Evolutionary conservation across 2,113 vertebrate species (phyloP).

Genomic region (Clarias batrachus): DNA sequence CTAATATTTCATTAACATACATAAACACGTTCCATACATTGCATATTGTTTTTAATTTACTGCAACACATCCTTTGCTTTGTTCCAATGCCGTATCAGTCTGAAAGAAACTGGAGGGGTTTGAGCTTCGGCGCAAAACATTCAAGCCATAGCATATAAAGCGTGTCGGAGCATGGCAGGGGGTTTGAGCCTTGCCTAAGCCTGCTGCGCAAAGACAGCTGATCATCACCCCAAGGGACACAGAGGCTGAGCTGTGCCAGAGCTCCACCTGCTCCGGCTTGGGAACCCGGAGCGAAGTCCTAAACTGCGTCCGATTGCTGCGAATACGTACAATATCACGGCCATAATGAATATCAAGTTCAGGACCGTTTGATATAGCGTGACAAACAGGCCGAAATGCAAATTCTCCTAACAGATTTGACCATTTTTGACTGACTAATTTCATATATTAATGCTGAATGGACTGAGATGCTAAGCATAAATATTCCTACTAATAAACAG

Average conservation of each 20-base stretch:
- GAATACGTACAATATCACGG: not conserved
- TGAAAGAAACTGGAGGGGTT: conserved; percentile 18
- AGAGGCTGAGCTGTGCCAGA: conserved; percentile 43
- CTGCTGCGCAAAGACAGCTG: conserved; percentile 58
- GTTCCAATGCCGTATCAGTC: not conserved
- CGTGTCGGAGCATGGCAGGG: conserved; percentile 50
- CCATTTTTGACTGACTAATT: not conserved
- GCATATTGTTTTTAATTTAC: too few species aligned
- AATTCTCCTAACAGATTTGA: not conserved
- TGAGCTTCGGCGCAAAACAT: conserved; percentile 9
- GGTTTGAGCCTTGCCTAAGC: conserved; percentile 48
- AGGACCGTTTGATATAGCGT: not conserved
- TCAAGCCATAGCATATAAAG: conserved; percentile 22
- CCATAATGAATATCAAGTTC: not conserved
- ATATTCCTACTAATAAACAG: not conserved
- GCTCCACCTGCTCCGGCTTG: conserved; percentile 55
- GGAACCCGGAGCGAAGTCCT: conserved; percentile 22
- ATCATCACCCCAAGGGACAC: conserved; percentile 53
- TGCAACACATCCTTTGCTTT: too few species aligned
- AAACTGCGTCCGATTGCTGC: not conserved
- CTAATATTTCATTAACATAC: too few species aligned
- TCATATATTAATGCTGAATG: not conserved
- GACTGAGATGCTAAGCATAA: not conserved
- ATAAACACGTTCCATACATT: too few species aligned
- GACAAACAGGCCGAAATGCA: not conserved